A percentile compares a stretch with the other conserved stretches of the same genome.
Conservation (phyloP, 2,797 vertebrate genomes). For the Bovichtus diacanthus region DNA sequence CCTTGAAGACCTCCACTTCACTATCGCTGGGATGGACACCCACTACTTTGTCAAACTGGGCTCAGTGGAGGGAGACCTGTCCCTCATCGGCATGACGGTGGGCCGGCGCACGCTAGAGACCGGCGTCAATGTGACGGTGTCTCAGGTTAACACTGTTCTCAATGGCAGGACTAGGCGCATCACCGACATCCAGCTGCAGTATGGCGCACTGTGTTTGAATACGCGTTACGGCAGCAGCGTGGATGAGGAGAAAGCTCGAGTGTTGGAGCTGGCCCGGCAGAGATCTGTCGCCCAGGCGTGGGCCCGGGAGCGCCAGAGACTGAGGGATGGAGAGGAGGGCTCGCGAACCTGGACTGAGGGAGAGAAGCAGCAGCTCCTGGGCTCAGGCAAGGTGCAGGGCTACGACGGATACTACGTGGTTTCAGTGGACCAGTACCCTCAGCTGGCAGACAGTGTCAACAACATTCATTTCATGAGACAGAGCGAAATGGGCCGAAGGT, state of each 20-base stretch:
- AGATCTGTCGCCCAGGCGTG: conserved; percentile 92
- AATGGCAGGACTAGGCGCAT: conserved; percentile 96
- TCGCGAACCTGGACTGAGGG: conserved; percentile 95
- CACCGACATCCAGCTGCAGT: conserved; percentile 95
- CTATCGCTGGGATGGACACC: conserved; percentile 90
- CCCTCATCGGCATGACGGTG: conserved; percentile 94
- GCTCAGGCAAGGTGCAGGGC: conserved; percentile 93
- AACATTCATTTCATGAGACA: conserved; percentile 99
- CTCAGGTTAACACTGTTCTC: conserved; percentile 95
- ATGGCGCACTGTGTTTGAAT: conserved; percentile 90
- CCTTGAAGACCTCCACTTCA: conserved; percentile 95
- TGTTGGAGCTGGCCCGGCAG: conserved; percentile 94
- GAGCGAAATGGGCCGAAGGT: conserved; percentile 99
- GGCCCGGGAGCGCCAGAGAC: conserved; percentile 94
- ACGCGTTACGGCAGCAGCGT: conserved; percentile 94
- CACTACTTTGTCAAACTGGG: conserved; percentile 96
- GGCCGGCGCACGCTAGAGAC: conserved; percentile 95
- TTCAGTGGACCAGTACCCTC: conserved; percentile 97
- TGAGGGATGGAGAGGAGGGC: conserved; percentile 96
- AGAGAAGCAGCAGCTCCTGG: conserved; percentile 95
- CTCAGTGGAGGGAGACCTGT: conserved; percentile 91
- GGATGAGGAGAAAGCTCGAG: conserved; percentile 94
- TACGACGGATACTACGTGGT: conserved; percentile 97
- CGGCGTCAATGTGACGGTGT: conserved; percentile 96
- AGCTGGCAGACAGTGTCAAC: conserved; percentile 97